A percentile compares a stretch with the other conserved stretches of the same genome.
Evolutionary conservation across 2,797 vertebrate genomes (phyloP).

Genomic region (Alosa sapidissima): DNA sequence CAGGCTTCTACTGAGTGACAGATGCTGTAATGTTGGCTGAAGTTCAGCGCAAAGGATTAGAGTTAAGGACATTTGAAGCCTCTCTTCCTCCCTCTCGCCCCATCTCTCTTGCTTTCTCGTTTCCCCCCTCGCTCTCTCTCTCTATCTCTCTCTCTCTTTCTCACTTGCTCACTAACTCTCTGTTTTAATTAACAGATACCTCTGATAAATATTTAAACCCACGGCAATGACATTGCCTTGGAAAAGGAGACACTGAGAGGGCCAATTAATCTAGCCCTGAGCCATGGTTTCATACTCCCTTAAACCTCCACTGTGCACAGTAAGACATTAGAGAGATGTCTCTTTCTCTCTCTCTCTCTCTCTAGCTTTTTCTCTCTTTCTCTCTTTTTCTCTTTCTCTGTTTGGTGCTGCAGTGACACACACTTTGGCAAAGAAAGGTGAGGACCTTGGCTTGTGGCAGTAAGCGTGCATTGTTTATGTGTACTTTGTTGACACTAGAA

Average conservation of each 20-base stretch:
- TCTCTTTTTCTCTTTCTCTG: neutral
- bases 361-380: neutral
- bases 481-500: neutral
- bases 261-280: conserved; percentile 50
- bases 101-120: neutral
- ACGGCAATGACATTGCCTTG: conserved; percentile 70
- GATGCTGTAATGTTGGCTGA: conserved; percentile 65
- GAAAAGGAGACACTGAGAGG: conserved; percentile 64
- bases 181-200: conserved; percentile 80
- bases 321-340: conserved; percentile 28
- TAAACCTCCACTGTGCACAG: conserved; percentile 41
- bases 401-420: neutral
- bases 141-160: neutral
- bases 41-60: conserved; percentile 75
- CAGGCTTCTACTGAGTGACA: conserved; percentile 65
- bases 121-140: neutral
- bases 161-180: conserved; percentile 43
- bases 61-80: conserved; percentile 70
- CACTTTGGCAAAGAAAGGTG: neutral
- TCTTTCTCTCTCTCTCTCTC: neutral
- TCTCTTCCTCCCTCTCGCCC: conserved; percentile 37
- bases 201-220: conserved; percentile 79
- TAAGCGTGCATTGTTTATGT: neutral
- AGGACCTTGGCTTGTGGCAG: neutral
- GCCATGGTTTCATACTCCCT: conserved; percentile 44